Percentiles rank a stretch among this genome's conserved stretches.
These are phyloP conservation scores for Sorex fumeus DNA, from an alignment of 2,113 vertebrate genomes.

Conservation along the genomic window DNA sequence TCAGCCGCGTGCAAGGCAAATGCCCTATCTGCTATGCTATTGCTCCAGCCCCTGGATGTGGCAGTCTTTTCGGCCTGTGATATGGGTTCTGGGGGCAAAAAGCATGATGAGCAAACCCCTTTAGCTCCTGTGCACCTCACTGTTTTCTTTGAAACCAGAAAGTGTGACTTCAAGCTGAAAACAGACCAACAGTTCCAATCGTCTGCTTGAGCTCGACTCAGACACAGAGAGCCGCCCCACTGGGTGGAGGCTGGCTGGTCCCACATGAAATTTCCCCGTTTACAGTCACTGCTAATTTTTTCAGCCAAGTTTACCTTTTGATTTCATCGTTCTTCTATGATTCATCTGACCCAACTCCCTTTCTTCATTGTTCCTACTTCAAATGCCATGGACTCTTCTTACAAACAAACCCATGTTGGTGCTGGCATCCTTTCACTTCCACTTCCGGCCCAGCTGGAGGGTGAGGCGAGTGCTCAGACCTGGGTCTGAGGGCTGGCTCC, in stretches of 20 bases:
- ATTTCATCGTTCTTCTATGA: not conserved
- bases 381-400: not conserved
- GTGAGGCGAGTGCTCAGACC: not conserved
- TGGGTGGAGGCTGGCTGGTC: not conserved
- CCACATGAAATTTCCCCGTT: not conserved
- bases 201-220: too few species aligned
- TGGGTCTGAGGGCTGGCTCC: not conserved
- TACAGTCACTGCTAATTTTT: not conserved
- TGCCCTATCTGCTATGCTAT: too few species aligned
- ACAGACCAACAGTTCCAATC: too few species aligned
- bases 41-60: too few species aligned
- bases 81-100: not conserved
- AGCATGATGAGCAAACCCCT: not conserved
- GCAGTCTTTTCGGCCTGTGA: not conserved
- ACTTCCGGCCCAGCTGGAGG: not conserved
- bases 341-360: not conserved
- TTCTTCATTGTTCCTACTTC: slow-evolving; percentile 4
- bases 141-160: not conserved
- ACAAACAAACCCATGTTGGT: not conserved
- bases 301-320: not conserved
- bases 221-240: not conserved
- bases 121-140: not conserved
- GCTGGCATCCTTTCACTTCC: not conserved
- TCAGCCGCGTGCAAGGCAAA: too few species aligned
- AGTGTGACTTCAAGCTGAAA: not conserved